Conservation (phyloP, 2,113 vertebrate species). For the Amphilophus citrinellus region DNA sequence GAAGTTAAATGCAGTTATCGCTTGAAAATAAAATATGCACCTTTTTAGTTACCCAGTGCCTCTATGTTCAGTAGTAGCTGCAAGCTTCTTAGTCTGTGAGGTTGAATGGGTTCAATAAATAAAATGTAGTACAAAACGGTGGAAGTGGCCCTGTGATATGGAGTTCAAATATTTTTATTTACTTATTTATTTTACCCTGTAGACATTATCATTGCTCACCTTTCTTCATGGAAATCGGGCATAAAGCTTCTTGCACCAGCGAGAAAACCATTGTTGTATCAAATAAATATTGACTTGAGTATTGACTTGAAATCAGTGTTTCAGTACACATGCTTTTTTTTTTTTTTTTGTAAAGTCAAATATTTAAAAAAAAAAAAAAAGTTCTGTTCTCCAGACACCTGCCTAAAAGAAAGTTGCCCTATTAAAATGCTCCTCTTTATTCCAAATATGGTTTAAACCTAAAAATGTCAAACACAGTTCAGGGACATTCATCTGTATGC, state of each 20-base stretch:
- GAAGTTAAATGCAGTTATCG: not conserved
- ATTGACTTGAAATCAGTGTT: not conserved
- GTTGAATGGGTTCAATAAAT: too few relatives aligned
- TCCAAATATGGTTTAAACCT: not conserved
- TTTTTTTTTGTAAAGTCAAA: not conserved
- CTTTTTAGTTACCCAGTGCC: not conserved
- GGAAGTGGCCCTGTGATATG: too few relatives aligned
- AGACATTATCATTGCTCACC: not conserved
- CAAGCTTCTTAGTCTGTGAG: too few relatives aligned
- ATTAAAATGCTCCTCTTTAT: not conserved
- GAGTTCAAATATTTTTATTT: not conserved
- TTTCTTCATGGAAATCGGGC: not conserved
- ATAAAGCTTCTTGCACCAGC: not conserved
- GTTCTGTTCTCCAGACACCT: not conserved
- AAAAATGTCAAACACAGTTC: not conserved
- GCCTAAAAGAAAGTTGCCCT: not conserved
- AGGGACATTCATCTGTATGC: not conserved
- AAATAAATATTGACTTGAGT: not conserved
- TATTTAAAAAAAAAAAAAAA: not conserved
- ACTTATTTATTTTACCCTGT: not conserved
- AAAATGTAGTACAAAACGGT: too few relatives aligned
- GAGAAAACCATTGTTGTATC: not conserved
- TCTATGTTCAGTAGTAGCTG: not conserved
- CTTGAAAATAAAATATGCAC: not conserved
- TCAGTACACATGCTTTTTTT: not conserved